Evolutionary conservation across 1,140 invertebrate species (phyloP), one percentile per base, ranked within the genome.

Genomic region (Heliothis virescens): DNA sequence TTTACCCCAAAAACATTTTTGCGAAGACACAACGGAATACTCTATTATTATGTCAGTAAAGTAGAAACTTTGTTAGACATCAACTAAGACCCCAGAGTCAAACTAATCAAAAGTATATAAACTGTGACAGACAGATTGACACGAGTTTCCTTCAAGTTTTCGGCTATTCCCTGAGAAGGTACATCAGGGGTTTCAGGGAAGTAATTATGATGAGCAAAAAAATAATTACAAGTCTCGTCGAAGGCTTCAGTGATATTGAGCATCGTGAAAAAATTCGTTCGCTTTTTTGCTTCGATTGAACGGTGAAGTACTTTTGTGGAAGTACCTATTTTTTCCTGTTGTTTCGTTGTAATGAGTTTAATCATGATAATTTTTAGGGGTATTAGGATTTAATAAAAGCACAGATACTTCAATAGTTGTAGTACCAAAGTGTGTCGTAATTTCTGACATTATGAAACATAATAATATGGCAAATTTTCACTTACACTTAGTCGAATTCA

Each of bases 91-190:
- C 41, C 47, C 26, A 26, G 48, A 69, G 65, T 71, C 67, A 50
- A 71, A 71, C 67, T 71, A 71, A 71, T 71, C 67, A 71, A 71
- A 71, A 71, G 67, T 71, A 71, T 53, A 71, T 71, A 57, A 72
- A 72, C 26, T 55, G 69, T 57, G 52, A 72, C 67, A 72, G 55
- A 48, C 57, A 26, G 72, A 74, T 60, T 74, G 72, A 74, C 63
- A 67, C 55, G 41, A 15, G 29, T 57, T 59, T 50, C 67, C 72
- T 74, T n/a, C 13, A 60, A 74, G 16, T 41, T 74, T 73, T 57
- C 21, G 48, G 53, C 53, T 41, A 59, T 59, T 69, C 29, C 34
- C 67, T 41, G 4, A n/a, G n/a, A 53, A 50, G 34, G 48, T 71
- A 52, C 52, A 26, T 71, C 48, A 16, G 41, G 52, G 67, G 47